phyloP scores from a whole-genome alignment of 2,797 vertebrate species.

The Yasuhikotakia modesta region DNA sequence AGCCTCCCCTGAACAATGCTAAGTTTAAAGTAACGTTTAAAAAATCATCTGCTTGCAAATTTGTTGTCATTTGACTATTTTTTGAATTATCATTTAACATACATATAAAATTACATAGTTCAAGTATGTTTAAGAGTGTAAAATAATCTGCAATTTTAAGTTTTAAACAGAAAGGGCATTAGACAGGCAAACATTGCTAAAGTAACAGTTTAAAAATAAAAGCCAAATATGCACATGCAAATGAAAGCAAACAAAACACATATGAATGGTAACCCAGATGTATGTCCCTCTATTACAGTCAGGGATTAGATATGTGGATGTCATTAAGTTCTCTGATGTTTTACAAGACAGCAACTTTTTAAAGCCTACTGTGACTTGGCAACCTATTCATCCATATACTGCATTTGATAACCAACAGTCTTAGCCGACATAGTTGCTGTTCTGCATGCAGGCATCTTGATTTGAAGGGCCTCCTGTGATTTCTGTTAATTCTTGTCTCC shows the following conservation, averaged over 20 bases:
- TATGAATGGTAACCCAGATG: conserved; percentile 29
- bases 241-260: conserved; percentile 41
- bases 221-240: not conserved
- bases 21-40: no score
- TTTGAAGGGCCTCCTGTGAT: not conserved
- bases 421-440: not conserved
- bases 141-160: no score
- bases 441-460: conserved; percentile 1
- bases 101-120: not conserved
- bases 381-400: not conserved
- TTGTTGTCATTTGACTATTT: no score
- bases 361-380: not conserved
- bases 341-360: not conserved
- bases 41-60: no score
- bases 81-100: no score
- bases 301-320: conserved; percentile 23
- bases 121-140: conserved; percentile 34
- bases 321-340: not conserved
- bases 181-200: no score
- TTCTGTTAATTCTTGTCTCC: conserved; percentile 6
- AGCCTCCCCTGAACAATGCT: no score
- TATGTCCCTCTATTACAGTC: conserved; percentile 29
- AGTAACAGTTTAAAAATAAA: no score
- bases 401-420: not conserved
- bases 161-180: no score